phyloP scores from a whole-genome alignment of 2,888 invertebrate species.

The Calameuta pallipes region DNA sequence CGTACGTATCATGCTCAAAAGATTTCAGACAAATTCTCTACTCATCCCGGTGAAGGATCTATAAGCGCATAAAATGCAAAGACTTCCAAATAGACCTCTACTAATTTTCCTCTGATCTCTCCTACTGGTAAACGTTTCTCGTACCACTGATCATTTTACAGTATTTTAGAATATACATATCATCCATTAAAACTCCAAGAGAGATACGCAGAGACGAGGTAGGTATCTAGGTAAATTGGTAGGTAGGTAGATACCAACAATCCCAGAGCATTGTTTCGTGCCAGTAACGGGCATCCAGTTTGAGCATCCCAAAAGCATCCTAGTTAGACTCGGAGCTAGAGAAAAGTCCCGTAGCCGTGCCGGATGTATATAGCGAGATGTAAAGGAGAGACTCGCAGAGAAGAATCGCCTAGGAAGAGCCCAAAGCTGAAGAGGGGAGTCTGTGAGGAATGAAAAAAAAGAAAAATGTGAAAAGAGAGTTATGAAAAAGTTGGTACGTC shows the following conservation, averaged over 20 bases:
- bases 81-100: not conserved
- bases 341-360: not conserved
- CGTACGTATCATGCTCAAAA: not conserved
- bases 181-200: not conserved
- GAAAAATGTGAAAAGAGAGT: not conserved
- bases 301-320: not conserved
- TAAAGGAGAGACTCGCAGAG: not conserved
- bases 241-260: not conserved
- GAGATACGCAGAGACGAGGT: not conserved
- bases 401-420: not conserved
- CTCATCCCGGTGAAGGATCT: not conserved
- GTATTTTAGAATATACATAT: not conserved
- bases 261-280: not conserved
- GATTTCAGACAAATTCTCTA: not conserved
- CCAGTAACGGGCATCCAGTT: not conserved
- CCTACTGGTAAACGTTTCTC: not conserved
- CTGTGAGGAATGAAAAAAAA: not conserved
- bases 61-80: not conserved
- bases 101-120: not conserved
- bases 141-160: not conserved
- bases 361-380: not conserved
- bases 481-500: not conserved
- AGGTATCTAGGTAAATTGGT: not conserved
- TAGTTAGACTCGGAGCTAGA: not conserved
- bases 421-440: not conserved